Base-by-base conservation (phyloP, 2,113 vertebrate species). In the Prolemur simus region DNA sequence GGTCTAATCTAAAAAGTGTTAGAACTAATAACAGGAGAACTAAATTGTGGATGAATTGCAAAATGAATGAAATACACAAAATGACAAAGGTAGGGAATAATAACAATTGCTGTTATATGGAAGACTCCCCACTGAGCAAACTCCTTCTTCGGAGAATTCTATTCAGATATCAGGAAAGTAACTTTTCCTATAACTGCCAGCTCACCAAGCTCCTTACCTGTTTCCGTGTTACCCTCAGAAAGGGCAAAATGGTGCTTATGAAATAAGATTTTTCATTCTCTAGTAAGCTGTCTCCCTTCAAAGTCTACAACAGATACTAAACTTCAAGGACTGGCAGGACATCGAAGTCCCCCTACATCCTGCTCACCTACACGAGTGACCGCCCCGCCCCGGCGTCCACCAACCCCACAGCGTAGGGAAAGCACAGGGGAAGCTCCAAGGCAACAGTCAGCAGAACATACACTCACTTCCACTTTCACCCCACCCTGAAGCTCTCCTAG, bases 1-100 rank as follows among this genome's bases (percentile, higher is more conserved):
- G 1, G 9, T 27, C 69, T 42, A 4, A 13, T 20, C 63, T 49
- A 47, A 45, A 60, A 32, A 73, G 29, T 2, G 39, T 54, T 7
- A 32, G 29, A 12, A 60, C 29, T 2, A 18, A 27, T 1, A 17
- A 18, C 1, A 1, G 12, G 42, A 76, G 74, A 27, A 13, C 29
- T 1, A 6, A 8, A 7, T 1, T 8, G 13, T 15, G 17, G 81
- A 42, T 54, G 15, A 15, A 25, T 15, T 23, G n/a, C 23, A 3
- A 34, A 13, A 56, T 8, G 12, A 34, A 18, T 5, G 60, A 5
- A 2, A 12, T 0, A 4, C 34, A 5, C 9, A 14, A 14, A 52
- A 2, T 5, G 17, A 13, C 23, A 8, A 27, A 47, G 52, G 37
- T 0, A 2, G 5, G 5, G 8, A 15, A 1, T 7, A 4, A 60